These are phyloP conservation scores for Cathartes aura DNA, from an alignment of 2,113 vertebrate species.

Conservation along the genomic window DNA sequence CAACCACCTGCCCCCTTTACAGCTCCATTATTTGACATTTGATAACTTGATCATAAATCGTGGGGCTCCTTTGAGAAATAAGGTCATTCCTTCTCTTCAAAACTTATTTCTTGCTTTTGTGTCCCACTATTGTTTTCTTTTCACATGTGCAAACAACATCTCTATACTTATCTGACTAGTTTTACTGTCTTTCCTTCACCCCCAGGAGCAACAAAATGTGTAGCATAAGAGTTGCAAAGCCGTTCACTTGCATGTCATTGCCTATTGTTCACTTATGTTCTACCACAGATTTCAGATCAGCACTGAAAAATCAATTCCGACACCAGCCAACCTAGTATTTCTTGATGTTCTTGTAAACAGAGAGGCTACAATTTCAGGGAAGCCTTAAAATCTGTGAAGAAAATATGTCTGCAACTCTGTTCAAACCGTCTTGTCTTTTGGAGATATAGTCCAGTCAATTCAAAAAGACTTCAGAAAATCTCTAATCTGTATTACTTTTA, in stretches of 20 bases:
- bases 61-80: neutral
- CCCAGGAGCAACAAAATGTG: neutral
- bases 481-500: neutral
- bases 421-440: neutral
- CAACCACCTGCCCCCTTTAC: neutral
- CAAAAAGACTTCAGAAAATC: neutral
- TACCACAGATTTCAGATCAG: neutral
- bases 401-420: neutral
- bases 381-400: neutral
- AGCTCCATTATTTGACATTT: neutral
- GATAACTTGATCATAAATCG: neutral
- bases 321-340: neutral
- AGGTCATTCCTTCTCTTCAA: neutral
- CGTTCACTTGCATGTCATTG: neutral
- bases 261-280: accelerated
- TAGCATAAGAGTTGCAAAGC: neutral
- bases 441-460: neutral
- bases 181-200: neutral
- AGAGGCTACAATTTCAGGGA: neutral
- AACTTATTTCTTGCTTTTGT: neutral
- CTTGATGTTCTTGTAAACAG: neutral
- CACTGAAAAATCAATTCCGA: neutral
- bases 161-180: neutral
- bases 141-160: neutral
- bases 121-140: neutral